Base-by-base conservation (phyloP, 1,140 invertebrate species). In the Parasteatoda tepidariorum region DNA sequence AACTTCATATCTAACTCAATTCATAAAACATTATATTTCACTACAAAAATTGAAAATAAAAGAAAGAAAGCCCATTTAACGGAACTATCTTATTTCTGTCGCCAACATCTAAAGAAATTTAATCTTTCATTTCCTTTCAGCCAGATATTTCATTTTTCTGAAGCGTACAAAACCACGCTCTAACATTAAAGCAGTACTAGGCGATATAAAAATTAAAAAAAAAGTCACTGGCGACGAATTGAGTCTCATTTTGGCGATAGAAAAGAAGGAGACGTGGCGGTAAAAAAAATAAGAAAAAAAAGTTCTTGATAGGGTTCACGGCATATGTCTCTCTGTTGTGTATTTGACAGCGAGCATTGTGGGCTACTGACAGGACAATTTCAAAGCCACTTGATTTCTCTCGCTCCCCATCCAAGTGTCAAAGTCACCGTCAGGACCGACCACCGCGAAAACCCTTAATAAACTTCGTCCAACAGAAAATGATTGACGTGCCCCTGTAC, bases 361-460 rank as follows among this genome's bases (percentile, higher is more conserved):
- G 78, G 66, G 11, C 6, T 71, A 11, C 26, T 82, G 78, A 82
- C 78, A 82, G 78, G 67, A 82, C 78, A 82, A 82, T 82, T 82
- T 82, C 78, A 82, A 82, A 82, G 78, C 78, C 78, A 82, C 78
- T 82, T 82, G 78, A 82, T 48, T 66, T 64, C 55, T 18, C 33
- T 61, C 34, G 24, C 48, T 26, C 18, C 61, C 61, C 38, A n/a
- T 41, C 24, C 24, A 61, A 34, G 30, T 68, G 62, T 67, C 64
- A 67, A 48, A 68, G 30, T 41, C 61, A 54, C 22, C 62, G 15
- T 26, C 26, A 30, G 7, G 31, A 22, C 31, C 59, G n/a, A 41
- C 67, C 24, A 67, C 24, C 24, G 78, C 24, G 31, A 61, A 82
- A 82, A n/a, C 54, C 78, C 67, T 68, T 82, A 82, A 82, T 82